Evolutionary conservation across 1,140 invertebrate species (phyloP), one percentile per base, ranked within the genome.

Genomic region (Zaprionus gabonicus): DNA sequence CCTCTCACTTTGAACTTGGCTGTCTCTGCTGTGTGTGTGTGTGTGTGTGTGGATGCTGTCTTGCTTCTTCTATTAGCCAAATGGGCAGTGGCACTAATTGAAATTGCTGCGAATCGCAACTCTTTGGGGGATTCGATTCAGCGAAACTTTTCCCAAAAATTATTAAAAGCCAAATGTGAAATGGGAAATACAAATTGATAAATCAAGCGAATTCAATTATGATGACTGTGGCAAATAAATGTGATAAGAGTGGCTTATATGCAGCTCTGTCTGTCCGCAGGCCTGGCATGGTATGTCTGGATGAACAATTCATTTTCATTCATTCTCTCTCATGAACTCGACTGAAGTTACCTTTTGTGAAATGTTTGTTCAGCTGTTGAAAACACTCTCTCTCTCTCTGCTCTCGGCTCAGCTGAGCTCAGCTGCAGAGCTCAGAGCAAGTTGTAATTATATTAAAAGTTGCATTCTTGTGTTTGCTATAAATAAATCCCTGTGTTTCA

Each of bases 11-110:
- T 34, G 6, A 46, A 9, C n/a, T n/a, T 49, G 9, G 6, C n/a
- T 23, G 23, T 49, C 17, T 9, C 20, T 17, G 20, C 17, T 9
- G 1, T 46, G n/a, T 49, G 44, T 51, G 20, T 51, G 7, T 51
- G 7, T 23, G 20, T 34, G 31, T 34, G 20, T 10, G 17, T n/a
- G 13, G 38, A 15, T 17, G n/a, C 7, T 6, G n/a, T 13, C 23
- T 51, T 51, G 46, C 53, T 57, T 44, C 64, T 36, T 56, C 64
- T 66, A 66, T 60, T 69, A 69, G 46, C 56, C 17, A 56, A 57
- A 69, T 78, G 66, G 60, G 62, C 69, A 68, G 56, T 23, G 28
- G 27, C 38, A 58, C 55, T 67, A 67, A 67, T 67, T 67, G 55
- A 67, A 71, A 59, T 55, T 63, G 27, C 66, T 60, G 41, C 62